Conservation (phyloP, 1,140 invertebrate species). For the Fragariocoptes setiger region DNA sequence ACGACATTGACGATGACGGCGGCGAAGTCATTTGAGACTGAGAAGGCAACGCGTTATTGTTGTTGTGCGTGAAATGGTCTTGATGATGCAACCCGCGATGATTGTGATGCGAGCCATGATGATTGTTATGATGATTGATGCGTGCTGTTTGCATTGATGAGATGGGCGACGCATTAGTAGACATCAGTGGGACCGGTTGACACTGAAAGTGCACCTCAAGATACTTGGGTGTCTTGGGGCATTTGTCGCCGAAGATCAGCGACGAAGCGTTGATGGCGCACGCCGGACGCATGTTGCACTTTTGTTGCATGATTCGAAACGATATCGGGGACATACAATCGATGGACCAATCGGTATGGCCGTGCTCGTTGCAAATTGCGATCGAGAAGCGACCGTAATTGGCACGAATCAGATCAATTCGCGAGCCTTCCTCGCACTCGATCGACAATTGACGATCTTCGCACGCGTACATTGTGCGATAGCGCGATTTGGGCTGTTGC, state of each 20-base stretch:
- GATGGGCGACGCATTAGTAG: no score
- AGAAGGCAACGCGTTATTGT: no score
- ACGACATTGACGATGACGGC: no score
- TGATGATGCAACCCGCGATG: no score
- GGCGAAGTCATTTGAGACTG: no score
- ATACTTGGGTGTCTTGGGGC: slow-evolving; percentile 72
- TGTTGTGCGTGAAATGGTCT: no score
- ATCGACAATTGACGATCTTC: slow-evolving; percentile 2
- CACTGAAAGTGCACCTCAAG: slow-evolving; percentile 77
- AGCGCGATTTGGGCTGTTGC: background rate
- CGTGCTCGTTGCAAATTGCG: slow-evolving; percentile 76
- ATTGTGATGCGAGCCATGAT: no score
- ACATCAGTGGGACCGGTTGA: slow-evolving; percentile 2
- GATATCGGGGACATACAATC: slow-evolving; percentile 2
- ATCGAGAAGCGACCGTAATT: slow-evolving; percentile 84
- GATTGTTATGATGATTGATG: no score
- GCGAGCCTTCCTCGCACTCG: slow-evolving; percentile 1
- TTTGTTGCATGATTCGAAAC: slow-evolving; percentile 4
- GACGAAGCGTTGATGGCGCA: slow-evolving; percentile 16
- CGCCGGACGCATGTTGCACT: background rate
- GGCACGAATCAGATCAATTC: slow-evolving; percentile 7
- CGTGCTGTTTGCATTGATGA: no score
- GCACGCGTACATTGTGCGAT: slow-evolving; percentile 2
- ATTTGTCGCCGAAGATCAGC: slow-evolving; percentile 36
- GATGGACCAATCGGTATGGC: slow-evolving; percentile 21